Base-by-base conservation (phyloP, 2,113 vertebrate genomes). In the Parotia lawesii region DNA sequence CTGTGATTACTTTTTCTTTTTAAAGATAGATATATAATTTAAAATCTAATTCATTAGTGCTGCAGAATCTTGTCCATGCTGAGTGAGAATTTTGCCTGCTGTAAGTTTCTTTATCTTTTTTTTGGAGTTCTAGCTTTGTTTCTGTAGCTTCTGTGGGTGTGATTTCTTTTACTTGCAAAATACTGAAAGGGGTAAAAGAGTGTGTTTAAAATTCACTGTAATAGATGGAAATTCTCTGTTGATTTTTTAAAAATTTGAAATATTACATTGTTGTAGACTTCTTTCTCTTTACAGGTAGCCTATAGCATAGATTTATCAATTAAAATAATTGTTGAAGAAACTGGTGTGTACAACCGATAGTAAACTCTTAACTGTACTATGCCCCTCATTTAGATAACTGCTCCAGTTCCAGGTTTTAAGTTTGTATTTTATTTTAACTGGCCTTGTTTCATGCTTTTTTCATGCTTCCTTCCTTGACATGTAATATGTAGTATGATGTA, bases 1-100 rank as follows among this genome's bases (percentile, higher is more conserved):
- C 80, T 85, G 85, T 87, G 86, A 67, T 89, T 90, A 89, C 86
- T 88, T 94, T 91, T 85, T 67, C 27, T 79, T 92, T 88, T 90
- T 81, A 69, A 94, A 91, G 28, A 80, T 50, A 70, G 75, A 85
- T 88, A 24, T 48, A 22, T 73, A 66, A 92, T 88, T 80, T 65
- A 72, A 85, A 48, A 75, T 38, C 53, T 40, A 13, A 38, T 81
- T 82, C 15, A 35, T 75, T 90, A 94, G 33, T 51, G 33, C 70
- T 93, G 66, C 77, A 85, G 74, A 69, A 69, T 75, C 81, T 74
- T 96, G 62, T 89, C 77, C 35, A 54, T 61, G 73, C 77, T 51
- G 73, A n/a, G 66, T 76, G 76, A 81, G 80, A 74, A 65, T 65
- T 92, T 64, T 94, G 60, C 73, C 57, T 82, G 28, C 70, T 93